Evolutionary conservation across 2,888 invertebrate genomes (phyloP), one percentile per base, ranked within the genome.

Genomic region (Camponotus fellah): DNA sequence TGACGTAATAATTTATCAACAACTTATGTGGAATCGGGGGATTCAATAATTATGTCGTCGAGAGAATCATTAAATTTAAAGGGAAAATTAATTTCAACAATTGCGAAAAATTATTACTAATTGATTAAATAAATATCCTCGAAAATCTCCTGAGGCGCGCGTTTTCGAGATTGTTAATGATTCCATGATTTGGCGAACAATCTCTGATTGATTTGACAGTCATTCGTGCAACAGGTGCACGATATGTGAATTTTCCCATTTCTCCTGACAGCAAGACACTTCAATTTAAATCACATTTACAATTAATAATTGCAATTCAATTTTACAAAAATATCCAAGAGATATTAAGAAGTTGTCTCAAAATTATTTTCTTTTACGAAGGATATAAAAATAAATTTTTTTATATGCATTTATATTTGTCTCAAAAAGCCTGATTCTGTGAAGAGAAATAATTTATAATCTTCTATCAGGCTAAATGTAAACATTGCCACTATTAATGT

Each of bases 101-200:
- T n/a, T 60, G 1, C 60, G n/a, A 74, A 62, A 46, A 40, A 40
- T 26, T 10, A 32, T 8, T 72, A n/a, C n/a, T 34, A 40, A 43
- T 72, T 10, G 26, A 3, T 26, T 0, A 17, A 72, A 37, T 32
- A 74, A 43, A 43, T 32, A 1, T 71, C 2, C n/a, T 53, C 49
- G 8, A 53, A n/a, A 8, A 53, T 53, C 8, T 53, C 6, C 17
- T 46, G 2, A 26, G 14, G 17, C 4, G 6, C 17, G 32, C 9
- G 1, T 74, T 62, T 21, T 34, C 46, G 14, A 75, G 9, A 69
- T 69, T 69, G 10, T 32, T 65, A 9, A 74, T 60, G 43, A 60
- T 43, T 74, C n/a, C n/a, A 60, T 64, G 43, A 74, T 64, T 75
- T 75, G n/a, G 34, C 17, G 26, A 60, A 60, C 26, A 43, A 43